Conservation (phyloP, 2,888 invertebrate genomes). For the Chydorus sphaericus region DNA sequence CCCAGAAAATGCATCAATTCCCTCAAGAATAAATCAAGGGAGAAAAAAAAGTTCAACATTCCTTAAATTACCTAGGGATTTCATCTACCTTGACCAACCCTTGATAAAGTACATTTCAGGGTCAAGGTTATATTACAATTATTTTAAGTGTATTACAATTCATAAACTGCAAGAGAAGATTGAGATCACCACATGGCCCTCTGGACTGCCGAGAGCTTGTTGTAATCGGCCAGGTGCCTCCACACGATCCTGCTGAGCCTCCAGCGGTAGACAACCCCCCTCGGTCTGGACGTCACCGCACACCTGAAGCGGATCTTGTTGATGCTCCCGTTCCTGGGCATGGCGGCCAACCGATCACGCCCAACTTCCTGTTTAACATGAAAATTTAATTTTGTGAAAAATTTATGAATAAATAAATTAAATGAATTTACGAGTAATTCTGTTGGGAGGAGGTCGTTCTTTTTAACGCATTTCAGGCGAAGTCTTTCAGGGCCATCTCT, state of each 20-base stretch:
- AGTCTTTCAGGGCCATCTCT: slow-evolving; percentile 61
- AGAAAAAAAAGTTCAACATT: background rate
- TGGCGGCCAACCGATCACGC: slow-evolving; percentile 52
- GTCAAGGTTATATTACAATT: no score
- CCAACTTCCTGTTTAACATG: slow-evolving; percentile 57
- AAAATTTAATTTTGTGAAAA: no score
- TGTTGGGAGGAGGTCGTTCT: slow-evolving; percentile 67
- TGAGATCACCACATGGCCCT: slow-evolving; percentile 79
- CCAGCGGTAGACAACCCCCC: slow-evolving; percentile 66
- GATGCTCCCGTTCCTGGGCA: slow-evolving; percentile 57
- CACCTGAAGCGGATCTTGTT: slow-evolving; percentile 59
- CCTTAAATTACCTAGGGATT: no score
- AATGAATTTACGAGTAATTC: slow-evolving; percentile 43
- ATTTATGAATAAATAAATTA: no score
- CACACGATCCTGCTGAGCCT: slow-evolving; percentile 80
- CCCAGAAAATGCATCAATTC: no score
- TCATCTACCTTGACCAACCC: no score
- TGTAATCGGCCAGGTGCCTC: slow-evolving; percentile 82
- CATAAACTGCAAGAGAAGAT: background rate
- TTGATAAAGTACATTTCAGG: no score
- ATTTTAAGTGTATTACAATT: background rate
- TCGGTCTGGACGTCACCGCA: slow-evolving; percentile 70
- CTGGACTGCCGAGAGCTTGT: slow-evolving; percentile 78
- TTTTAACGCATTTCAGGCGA: slow-evolving; percentile 65
- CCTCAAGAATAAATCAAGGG: no score